Evolutionary conservation across 2,113 vertebrate genomes (phyloP).

Genomic region (Notarius quadriscutis): DNA sequence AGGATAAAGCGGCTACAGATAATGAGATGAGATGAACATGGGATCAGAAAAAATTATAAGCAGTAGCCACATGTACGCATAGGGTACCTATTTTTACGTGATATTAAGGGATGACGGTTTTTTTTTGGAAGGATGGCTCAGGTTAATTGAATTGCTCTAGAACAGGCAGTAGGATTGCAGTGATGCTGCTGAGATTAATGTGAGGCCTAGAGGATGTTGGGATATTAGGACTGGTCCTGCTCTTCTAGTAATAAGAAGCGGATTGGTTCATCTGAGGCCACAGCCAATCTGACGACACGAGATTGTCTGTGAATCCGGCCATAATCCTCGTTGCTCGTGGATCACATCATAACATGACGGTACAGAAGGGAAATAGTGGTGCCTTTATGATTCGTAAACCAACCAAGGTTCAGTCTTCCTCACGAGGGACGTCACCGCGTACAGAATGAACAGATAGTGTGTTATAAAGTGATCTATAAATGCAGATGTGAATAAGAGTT

Average conservation of each 20-base stretch:
- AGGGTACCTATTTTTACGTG: too few species aligned
- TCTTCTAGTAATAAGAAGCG: background rate
- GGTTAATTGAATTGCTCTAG: slow-evolving; percentile 51
- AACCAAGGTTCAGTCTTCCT: slow-evolving; percentile 9
- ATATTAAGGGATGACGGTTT: too few species aligned
- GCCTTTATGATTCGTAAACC: slow-evolving; percentile 29
- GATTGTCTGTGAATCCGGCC: slow-evolving; percentile 20
- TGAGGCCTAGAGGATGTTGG: background rate
- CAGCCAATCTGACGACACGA: slow-evolving; percentile 29
- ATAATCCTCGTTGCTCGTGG: slow-evolving; percentile 40
- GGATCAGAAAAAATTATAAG: too few species aligned
- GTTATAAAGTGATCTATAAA: background rate
- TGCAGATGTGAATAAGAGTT: background rate
- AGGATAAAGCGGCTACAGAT: too few species aligned
- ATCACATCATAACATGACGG: background rate
- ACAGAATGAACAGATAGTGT: background rate
- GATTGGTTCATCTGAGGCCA: slow-evolving; percentile 19
- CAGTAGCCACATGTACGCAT: too few species aligned
- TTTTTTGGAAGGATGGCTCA: background rate
- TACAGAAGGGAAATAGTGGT: background rate
- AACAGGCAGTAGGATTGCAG: slow-evolving; percentile 30
- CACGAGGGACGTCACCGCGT: background rate
- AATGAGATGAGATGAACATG: too few species aligned
- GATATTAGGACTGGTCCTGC: background rate
- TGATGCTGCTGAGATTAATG: slow-evolving; percentile 38